A percentile compares a stretch with the other conserved stretches of the same genome.
These are phyloP conservation scores for Anhinga rufa DNA, from an alignment of 2,113 vertebrate genomes.

Conservation along the genomic window DNA sequence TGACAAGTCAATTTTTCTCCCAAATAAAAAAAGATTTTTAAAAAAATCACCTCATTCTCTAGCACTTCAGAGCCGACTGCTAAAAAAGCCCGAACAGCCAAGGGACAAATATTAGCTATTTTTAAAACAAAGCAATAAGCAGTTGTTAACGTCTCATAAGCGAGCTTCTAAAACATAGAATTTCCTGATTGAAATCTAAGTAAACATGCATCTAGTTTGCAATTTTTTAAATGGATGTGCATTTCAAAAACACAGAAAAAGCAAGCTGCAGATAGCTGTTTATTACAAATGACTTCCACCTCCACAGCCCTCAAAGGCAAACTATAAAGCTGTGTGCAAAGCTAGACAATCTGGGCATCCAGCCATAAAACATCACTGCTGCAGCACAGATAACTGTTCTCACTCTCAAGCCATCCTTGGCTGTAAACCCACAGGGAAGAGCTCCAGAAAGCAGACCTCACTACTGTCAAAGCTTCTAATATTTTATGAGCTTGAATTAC, in stretches of 20 bases:
- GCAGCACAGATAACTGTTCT: slow-evolving; percentile 72
- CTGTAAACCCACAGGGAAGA: slow-evolving; percentile 69
- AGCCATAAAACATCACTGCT: slow-evolving; percentile 84
- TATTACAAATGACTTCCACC: slow-evolving; percentile 68
- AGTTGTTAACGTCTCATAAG: neutral
- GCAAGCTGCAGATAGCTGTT: slow-evolving; percentile 47
- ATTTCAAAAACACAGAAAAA: slow-evolving; percentile 20
- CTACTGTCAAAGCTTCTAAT: slow-evolving; percentile 9
- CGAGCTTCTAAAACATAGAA: fast-evolving
- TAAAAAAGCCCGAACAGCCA: neutral
- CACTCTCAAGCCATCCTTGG: slow-evolving; percentile 70
- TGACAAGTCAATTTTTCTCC: slow-evolving; percentile 16
- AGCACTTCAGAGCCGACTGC: neutral
- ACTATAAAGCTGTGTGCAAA: slow-evolving; percentile 71
- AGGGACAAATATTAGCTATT: neutral
- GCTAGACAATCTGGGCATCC: slow-evolving; percentile 81
- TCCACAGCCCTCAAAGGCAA: slow-evolving; percentile 67
- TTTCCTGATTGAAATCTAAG: neutral
- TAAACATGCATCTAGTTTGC: neutral
- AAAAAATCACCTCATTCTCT: neutral
- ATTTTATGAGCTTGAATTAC: slow-evolving; percentile 10
- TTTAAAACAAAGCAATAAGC: neutral
- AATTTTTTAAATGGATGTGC: neutral
- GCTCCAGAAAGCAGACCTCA: slow-evolving; percentile 52
- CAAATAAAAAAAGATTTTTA: neutral